These are phyloP conservation scores for Melieria omissa DNA, from an alignment of 2,888 invertebrate genomes.

Conservation along the genomic window DNA sequence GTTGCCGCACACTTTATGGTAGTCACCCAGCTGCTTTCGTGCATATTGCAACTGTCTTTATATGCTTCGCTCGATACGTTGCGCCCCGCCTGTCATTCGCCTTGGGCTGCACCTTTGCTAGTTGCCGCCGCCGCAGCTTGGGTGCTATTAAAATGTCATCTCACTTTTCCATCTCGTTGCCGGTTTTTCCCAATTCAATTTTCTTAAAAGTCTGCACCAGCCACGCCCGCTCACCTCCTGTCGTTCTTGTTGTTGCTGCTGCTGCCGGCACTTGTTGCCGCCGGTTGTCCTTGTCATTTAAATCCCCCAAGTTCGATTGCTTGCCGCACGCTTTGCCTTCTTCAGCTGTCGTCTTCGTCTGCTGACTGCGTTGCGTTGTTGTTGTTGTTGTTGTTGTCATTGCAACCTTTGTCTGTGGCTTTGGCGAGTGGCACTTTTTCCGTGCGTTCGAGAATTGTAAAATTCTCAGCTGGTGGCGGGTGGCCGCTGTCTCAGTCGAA, in stretches of 20 bases:
- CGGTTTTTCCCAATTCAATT: constrained; percentile 61
- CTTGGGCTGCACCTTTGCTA: neutral
- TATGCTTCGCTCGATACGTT: no score
- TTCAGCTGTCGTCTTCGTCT: neutral
- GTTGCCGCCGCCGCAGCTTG: neutral
- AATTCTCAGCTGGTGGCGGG: neutral
- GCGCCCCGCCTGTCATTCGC: no score
- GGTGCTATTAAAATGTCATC: constrained; percentile 53
- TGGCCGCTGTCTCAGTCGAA: constrained; percentile 6
- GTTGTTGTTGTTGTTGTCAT: neutral
- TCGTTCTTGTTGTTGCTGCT: neutral
- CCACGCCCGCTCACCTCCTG: neutral
- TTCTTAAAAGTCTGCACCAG: constrained; percentile 54
- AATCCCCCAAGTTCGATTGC: neutral
- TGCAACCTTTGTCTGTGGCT: neutral
- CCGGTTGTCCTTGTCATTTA: constrained; percentile 1
- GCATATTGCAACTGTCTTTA: no score
- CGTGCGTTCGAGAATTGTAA: neutral
- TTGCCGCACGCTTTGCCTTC: neutral
- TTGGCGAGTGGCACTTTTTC: neutral
- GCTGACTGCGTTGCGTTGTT: no score
- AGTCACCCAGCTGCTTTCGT: no score
- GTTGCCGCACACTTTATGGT: no score
- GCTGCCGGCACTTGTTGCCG: neutral
- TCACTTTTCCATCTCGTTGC: constrained; percentile 35